Conservation (phyloP, 2,888 invertebrate species). For the Phaonia tiefii region DNA sequence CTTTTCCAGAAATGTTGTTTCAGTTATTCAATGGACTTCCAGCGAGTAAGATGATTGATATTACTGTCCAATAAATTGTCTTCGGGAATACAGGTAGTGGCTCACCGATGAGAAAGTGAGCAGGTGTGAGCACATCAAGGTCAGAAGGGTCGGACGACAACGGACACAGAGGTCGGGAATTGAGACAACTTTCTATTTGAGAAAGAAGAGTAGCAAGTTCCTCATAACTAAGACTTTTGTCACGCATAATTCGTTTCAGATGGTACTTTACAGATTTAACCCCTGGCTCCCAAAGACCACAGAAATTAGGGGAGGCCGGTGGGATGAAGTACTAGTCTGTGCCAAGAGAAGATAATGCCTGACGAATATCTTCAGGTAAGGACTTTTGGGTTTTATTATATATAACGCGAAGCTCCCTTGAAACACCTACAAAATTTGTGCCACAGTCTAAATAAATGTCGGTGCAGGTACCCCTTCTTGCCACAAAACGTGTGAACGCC, state of each 20-base stretch:
- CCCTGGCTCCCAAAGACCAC: slow-evolving; percentile 61
- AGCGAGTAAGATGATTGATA: too few species aligned
- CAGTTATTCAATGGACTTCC: slow-evolving; percentile 50
- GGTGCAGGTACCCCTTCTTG: slow-evolving; percentile 49
- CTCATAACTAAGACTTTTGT: too few species aligned
- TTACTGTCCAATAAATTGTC: slow-evolving; percentile 37
- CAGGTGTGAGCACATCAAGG: slow-evolving; percentile 50
- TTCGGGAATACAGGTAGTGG: slow-evolving; percentile 45
- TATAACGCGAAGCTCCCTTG: slow-evolving; percentile 43
- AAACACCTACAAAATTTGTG: slow-evolving; percentile 65
- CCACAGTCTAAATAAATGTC: slow-evolving; percentile 60
- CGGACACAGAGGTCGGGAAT: too few species aligned
- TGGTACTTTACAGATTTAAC: slow-evolving; percentile 61
- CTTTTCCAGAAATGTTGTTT: too few species aligned
- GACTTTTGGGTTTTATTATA: slow-evolving; percentile 30
- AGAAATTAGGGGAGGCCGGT: slow-evolving; percentile 58
- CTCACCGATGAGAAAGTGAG: slow-evolving; percentile 50
- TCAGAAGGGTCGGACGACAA: slow-evolving; percentile 48
- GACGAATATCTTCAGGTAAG: slow-evolving; percentile 28
- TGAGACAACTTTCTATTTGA: too few species aligned
- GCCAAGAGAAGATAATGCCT: slow-evolving; percentile 20
- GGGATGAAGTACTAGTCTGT: slow-evolving; percentile 56
- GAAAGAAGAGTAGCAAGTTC: slow-evolving; percentile 43
- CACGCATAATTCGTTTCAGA: slow-evolving; percentile 43
- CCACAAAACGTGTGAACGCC: too few species aligned